These are phyloP conservation scores for Hippocampus guttulatus DNA, from an alignment of 2,113 vertebrate species.

Conservation along the genomic window DNA sequence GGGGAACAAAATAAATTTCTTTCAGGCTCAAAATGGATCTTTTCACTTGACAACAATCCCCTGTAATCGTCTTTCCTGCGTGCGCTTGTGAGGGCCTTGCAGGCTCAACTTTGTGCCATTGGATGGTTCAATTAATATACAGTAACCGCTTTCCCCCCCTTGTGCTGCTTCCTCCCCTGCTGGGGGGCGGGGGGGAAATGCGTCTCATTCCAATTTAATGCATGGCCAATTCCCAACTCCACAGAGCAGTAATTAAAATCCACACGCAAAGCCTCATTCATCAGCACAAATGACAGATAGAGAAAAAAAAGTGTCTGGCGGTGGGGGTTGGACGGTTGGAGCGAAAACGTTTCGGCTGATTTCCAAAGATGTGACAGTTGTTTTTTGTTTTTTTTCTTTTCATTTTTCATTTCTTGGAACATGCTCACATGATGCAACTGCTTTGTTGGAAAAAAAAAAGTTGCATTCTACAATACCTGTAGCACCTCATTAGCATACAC, in stretches of 20 bases:
- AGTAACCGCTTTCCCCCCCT: constrained; percentile 59
- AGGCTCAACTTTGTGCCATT: constrained; percentile 48
- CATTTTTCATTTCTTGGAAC: not conserved
- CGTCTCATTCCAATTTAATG: constrained; percentile 77
- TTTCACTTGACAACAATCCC: not conserved
- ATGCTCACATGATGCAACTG: not conserved
- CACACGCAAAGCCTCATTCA: constrained; percentile 69
- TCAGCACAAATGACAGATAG: constrained; percentile 60
- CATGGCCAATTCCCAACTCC: constrained; percentile 71
- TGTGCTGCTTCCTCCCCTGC: constrained; percentile 50
- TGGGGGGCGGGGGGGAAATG: constrained; percentile 52
- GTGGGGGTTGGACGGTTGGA: constrained; percentile 13
- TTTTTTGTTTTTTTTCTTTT: constrained; percentile 13
- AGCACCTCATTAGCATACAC: constrained; percentile 33
- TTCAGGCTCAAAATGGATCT: constrained; percentile 3
- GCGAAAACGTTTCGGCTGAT: constrained; percentile 22
- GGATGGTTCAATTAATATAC: constrained; percentile 66
- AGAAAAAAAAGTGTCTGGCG: not conserved
- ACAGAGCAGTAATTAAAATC: constrained; percentile 74
- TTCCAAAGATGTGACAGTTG: constrained; percentile 22
- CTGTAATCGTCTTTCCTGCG: not conserved
- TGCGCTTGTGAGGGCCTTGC: constrained; percentile 1
- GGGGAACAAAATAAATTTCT: not conserved
- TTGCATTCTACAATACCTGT: constrained; percentile 30
- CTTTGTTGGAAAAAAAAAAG: constrained; percentile 10